Evolutionary conservation across 1,140 invertebrate genomes (phyloP), one percentile per base, ranked within the genome.

Genomic region (Periplaneta americana): DNA sequence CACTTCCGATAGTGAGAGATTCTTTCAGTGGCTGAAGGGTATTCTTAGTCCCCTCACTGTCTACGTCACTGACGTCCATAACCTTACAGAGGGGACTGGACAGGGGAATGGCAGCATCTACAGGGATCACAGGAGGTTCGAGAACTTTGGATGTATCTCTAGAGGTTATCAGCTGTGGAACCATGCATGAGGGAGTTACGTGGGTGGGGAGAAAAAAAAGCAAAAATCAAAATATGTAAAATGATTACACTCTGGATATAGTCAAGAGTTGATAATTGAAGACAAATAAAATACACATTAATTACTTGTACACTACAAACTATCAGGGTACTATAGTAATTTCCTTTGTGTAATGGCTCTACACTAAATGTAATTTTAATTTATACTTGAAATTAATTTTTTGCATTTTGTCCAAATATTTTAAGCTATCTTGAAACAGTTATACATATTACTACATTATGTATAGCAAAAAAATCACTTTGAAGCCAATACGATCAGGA

Each of bases 221-320:
- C 79, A 57, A 80, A 79, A 80, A 34, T 34, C 39, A 80, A 78
- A 78, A 36, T 34, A 36, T 78, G 76, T 36, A 37, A 78, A 78
- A 78, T 31, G 34, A 78, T 78, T 36, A 78, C 13, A 36, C 37
- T 36, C 37, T 78, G 76, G 11, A 36, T 22, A 36, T 13, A 78
- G 35, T 17, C 17, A 78, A 10, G 35, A 78, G 34, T 28, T 36
- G n/a, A 35, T 13, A 78, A 78, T n/a, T 39, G n/a, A 39, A 66
- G 22, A 66, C 48, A 66, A 66, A 66, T 66, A n/a, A 66, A 66
- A 28, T 66, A 8, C n/a, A 66, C 13, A n/a, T 28, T n/a, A n/a
- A n/a, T n/a, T 66, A 66, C 1, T 9, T 66, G 11, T 66, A 48
- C n/a, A 48, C 39, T 48, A 48, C 39, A 48, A 2, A 18, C 39